These are phyloP conservation scores for Pipa parva DNA, from an alignment of 2,113 vertebrate species.

Conservation along the genomic window DNA sequence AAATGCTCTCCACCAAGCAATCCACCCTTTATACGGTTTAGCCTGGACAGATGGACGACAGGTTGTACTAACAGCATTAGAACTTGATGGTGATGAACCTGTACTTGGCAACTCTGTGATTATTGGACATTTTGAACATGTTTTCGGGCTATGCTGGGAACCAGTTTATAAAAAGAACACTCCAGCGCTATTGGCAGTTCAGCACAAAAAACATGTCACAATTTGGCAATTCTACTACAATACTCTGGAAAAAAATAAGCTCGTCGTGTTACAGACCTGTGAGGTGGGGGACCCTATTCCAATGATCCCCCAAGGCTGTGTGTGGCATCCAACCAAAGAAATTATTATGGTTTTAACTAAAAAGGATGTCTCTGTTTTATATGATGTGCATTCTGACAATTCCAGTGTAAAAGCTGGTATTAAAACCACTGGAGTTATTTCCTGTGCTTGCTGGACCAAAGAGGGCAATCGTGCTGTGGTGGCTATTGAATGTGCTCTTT, in stretches of 20 bases:
- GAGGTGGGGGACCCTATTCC: slow-evolving; percentile 80
- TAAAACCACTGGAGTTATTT: slow-evolving; percentile 68
- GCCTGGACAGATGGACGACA: slow-evolving; percentile 93
- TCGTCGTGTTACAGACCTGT: slow-evolving; percentile 79
- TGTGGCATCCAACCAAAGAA: slow-evolving; percentile 87
- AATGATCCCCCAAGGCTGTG: slow-evolving; percentile 84
- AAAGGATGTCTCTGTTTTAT: slow-evolving; percentile 72
- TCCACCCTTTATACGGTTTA: slow-evolving; percentile 86
- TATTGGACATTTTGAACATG: slow-evolving; percentile 88
- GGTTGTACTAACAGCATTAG: slow-evolving; percentile 77
- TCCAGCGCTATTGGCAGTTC: slow-evolving; percentile 79
- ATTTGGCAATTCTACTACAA: slow-evolving; percentile 84
- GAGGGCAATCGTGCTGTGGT: slow-evolving; percentile 84
- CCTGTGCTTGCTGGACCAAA: slow-evolving; percentile 90
- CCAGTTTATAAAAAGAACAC: slow-evolving; percentile 57
- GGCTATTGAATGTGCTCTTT: slow-evolving; percentile 77
- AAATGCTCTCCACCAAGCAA: slow-evolving; percentile 82
- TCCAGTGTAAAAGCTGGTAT: slow-evolving; percentile 73
- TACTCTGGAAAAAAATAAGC: slow-evolving; percentile 69
- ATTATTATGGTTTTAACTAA: slow-evolving; percentile 81
- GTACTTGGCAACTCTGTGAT: slow-evolving; percentile 82
- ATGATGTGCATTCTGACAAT: slow-evolving; percentile 69
- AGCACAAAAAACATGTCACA: slow-evolving; percentile 81
- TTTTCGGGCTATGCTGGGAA: slow-evolving; percentile 85
- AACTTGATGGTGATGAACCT: slow-evolving; percentile 62